phyloP scores from a whole-genome alignment of 92 coral and sea anemone genomes.

The Montipora capitata region DNA sequence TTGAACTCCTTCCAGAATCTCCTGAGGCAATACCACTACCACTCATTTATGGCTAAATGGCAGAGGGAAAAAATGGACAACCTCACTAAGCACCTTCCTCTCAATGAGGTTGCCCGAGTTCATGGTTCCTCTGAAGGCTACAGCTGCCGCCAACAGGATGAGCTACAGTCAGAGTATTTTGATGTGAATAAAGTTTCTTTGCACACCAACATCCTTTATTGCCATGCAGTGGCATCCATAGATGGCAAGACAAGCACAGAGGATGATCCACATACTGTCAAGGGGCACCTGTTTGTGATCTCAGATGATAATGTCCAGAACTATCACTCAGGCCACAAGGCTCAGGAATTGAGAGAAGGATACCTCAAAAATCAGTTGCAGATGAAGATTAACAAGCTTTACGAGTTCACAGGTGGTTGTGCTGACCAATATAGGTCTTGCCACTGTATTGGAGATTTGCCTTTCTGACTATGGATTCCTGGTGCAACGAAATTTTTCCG shows the following conservation, averaged over 20 bases:
- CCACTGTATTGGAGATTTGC: slow-evolving; percentile 67
- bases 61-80: slow-evolving; percentile 68
- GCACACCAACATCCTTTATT: slow-evolving; percentile 53
- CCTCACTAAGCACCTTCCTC: slow-evolving; percentile 69
- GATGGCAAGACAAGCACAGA: slow-evolving; percentile 50
- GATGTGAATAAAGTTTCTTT: slow-evolving; percentile 53
- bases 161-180: slow-evolving; percentile 72
- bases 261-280: slow-evolving; percentile 40
- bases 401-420: slow-evolving; percentile 80
- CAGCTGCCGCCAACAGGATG: slow-evolving; percentile 72
- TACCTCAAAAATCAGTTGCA: slow-evolving; percentile 35
- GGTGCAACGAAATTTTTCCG: slow-evolving; percentile 35
- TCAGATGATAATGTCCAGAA: slow-evolving; percentile 62
- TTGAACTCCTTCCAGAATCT: slow-evolving; percentile 70
- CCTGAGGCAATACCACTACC: slow-evolving; percentile 59
- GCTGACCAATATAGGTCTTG: slow-evolving; percentile 77
- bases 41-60: slow-evolving; percentile 77
- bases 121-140: slow-evolving; percentile 67
- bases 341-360: slow-evolving; percentile 23
- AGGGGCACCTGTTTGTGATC: slow-evolving; percentile 58
- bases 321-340: slow-evolving; percentile 53
- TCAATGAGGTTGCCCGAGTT: slow-evolving; percentile 42
- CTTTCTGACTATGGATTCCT: slow-evolving; percentile 75
- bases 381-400: slow-evolving; percentile 29
- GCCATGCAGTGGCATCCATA: slow-evolving; percentile 38